A percentile compares a stretch with the other conserved stretches of the same genome.
Evolutionary conservation across 1,140 invertebrate genomes (phyloP).

Genomic region (Drosophila quadrilineata): DNA sequence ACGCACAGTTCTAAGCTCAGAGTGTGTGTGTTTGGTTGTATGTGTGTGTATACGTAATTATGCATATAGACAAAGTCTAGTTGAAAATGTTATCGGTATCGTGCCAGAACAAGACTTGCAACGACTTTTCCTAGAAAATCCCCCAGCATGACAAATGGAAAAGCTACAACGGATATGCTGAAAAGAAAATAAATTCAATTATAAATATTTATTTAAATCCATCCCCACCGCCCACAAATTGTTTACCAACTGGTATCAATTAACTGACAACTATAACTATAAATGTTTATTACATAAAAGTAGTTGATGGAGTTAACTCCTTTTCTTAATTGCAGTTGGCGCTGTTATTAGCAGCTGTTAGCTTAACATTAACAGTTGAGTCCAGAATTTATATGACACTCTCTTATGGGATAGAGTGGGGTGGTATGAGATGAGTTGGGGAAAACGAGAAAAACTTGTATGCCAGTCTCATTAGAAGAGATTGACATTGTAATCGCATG

Average conservation of each 20-base stretch:
- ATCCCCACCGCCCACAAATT: too few species aligned
- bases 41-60: constrained; percentile 41
- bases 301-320: too few species aligned
- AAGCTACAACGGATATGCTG: not conserved
- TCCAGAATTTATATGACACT: not conserved
- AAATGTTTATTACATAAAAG: too few species aligned
- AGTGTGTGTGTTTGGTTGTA: not conserved
- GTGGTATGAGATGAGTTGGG: too few species aligned
- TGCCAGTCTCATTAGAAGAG: not conserved
- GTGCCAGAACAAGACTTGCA: constrained; percentile 32
- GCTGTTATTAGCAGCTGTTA: constrained; percentile 3
- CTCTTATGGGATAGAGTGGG: not conserved
- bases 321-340: not conserved
- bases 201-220: constrained; percentile 19
- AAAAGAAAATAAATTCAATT: not conserved
- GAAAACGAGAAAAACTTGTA: constrained; percentile 8
- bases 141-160: not conserved
- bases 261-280: too few species aligned
- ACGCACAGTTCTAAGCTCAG: constrained; percentile 32
- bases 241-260: too few species aligned
- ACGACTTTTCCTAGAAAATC: constrained; percentile 4
- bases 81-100: constrained; percentile 40
- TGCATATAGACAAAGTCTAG: constrained; percentile 57
- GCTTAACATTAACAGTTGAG: not conserved
- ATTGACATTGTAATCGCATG: constrained; percentile 27